phyloP scores from a whole-genome alignment of 2,888 invertebrate species.

The Neoaliturus tenellus region DNA sequence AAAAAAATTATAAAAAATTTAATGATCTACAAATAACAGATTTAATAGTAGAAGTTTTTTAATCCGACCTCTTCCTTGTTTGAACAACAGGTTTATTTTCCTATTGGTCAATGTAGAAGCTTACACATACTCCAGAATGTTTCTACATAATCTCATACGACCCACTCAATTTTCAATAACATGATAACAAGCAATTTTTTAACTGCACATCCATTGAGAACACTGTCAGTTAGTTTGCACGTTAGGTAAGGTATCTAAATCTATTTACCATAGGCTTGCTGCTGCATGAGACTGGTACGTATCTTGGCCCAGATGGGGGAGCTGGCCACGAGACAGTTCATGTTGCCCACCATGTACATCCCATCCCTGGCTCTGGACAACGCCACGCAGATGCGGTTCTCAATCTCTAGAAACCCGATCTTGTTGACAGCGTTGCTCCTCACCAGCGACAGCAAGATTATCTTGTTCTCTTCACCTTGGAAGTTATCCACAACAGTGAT shows the following conservation, averaged over 20 bases:
- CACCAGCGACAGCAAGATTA: conserved; percentile 87
- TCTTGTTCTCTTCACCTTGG: conserved; percentile 88
- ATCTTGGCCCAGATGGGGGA: conserved; percentile 77
- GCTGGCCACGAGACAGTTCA: conserved; percentile 75
- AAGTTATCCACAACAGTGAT: conserved; percentile 86
- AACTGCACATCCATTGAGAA: too few species aligned
- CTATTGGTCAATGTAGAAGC: too few species aligned
- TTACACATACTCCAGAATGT: too few species aligned
- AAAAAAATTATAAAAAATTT: too few species aligned
- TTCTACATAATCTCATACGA: too few species aligned
- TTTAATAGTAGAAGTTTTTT: too few species aligned
- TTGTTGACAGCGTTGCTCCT: conserved; percentile 81
- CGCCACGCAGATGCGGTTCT: conserved; percentile 86
- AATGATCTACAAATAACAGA: too few species aligned
- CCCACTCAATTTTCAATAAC: too few species aligned
- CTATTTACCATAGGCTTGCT: conserved; percentile 74
- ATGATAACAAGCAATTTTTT: too few species aligned
- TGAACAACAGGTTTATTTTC: too few species aligned
- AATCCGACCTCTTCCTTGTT: too few species aligned
- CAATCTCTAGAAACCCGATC: conserved; percentile 82
- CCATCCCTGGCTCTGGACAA: conserved; percentile 83
- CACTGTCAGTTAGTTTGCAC: too few species aligned
- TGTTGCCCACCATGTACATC: conserved; percentile 86
- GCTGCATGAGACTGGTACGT: conserved; percentile 72
- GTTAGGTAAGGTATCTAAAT: neutral